These are phyloP conservation scores for Caenorhabditis uteleia DNA, from an alignment of 2,888 invertebrate genomes.

Conservation along the genomic window DNA sequence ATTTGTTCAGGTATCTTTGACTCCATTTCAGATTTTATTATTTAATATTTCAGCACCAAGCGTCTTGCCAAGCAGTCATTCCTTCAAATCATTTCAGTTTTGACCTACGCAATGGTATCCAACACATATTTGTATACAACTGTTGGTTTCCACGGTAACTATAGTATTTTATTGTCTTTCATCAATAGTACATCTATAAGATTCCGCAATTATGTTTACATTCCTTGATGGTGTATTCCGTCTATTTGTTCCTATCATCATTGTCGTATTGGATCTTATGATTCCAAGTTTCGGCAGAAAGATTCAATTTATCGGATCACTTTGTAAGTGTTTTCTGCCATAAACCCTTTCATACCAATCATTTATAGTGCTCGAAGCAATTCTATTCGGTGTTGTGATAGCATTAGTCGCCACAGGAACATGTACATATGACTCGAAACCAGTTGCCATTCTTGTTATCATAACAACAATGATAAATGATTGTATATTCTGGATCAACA, in stretches of 20 bases:
- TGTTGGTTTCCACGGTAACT: constrained; percentile 47
- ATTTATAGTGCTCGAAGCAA: constrained; percentile 34
- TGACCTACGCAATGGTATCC: constrained; percentile 63
- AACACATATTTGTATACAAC: constrained; percentile 59
- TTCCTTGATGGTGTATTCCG: constrained; percentile 62
- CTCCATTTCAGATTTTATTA: not conserved
- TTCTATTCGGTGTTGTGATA: constrained; percentile 52
- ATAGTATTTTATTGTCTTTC: not conserved
- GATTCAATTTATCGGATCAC: constrained; percentile 56
- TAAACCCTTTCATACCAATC: too few species aligned
- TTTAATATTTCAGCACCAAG: constrained; percentile 32
- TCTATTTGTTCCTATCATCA: constrained; percentile 54
- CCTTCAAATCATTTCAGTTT: constrained; percentile 63
- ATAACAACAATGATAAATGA: constrained; percentile 62
- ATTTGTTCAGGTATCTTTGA: constrained; percentile 52
- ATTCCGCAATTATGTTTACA: constrained; percentile 59
- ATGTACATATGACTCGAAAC: constrained; percentile 22
- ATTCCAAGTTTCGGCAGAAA: constrained; percentile 58
- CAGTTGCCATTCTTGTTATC: constrained; percentile 53
- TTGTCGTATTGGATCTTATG: constrained; percentile 59
- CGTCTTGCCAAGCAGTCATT: constrained; percentile 62
- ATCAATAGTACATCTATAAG: constrained; percentile 20
- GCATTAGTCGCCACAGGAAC: constrained; percentile 48
- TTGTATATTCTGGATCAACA: constrained; percentile 66
- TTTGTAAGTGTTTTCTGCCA: constrained; percentile 34